Evolutionary conservation across 2,113 vertebrate species (phyloP).

Genomic region (Scalopus aquaticus): DNA sequence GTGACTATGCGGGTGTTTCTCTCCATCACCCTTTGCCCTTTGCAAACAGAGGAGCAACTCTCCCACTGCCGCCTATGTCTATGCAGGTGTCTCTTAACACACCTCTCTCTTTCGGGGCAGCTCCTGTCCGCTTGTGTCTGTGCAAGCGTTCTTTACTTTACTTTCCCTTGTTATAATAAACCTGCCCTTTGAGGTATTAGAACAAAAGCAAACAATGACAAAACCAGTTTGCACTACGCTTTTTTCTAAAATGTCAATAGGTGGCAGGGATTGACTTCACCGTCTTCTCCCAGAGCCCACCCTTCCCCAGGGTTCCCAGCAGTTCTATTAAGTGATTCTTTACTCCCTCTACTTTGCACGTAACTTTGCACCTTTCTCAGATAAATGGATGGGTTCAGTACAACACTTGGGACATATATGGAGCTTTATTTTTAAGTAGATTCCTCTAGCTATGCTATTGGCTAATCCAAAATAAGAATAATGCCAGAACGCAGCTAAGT

Average conservation of each 20-base stretch:
- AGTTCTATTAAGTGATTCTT: not conserved
- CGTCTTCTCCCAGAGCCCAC: not conserved
- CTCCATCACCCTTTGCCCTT: no score
- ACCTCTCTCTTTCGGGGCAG: no score
- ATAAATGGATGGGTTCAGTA: not conserved
- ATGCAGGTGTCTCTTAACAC: no score
- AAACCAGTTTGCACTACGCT: not conserved
- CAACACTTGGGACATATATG: not conserved
- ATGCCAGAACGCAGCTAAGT: constrained; percentile 5
- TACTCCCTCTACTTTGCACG: not conserved
- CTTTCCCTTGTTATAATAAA: no score
- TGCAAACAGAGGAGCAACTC: no score
- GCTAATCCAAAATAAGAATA: not conserved
- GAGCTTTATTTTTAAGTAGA: not conserved
- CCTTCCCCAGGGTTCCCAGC: not conserved
- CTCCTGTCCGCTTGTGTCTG: no score
- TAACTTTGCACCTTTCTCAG: not conserved
- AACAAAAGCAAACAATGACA: no score
- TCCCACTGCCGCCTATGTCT: no score
- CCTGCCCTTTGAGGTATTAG: no score
- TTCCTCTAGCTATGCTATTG: not conserved
- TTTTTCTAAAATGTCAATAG: not conserved
- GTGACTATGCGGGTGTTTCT: no score
- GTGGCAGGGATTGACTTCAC: not conserved
- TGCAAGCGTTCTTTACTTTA: no score